These are phyloP conservation scores for Conchocele bisecta DNA, from an alignment of 2,888 invertebrate species.

Conservation along the genomic window DNA sequence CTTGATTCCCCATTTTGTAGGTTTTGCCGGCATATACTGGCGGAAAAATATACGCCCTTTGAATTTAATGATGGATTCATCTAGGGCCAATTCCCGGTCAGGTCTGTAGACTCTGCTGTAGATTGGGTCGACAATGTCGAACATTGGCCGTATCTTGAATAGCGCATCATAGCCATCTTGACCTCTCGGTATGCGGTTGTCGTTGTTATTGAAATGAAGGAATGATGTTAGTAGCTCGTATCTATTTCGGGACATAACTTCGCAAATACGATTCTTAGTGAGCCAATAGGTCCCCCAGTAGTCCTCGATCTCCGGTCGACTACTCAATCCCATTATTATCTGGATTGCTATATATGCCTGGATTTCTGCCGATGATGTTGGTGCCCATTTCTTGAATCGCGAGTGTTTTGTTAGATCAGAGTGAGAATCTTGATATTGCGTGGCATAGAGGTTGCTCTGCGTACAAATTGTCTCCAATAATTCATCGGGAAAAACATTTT, in stretches of 20 bases:
- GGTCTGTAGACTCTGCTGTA: constrained; percentile 10
- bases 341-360: constrained; percentile 24
- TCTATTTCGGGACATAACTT: constrained; percentile 22
- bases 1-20: no score
- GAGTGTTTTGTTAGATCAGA: not conserved
- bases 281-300: constrained; percentile 25
- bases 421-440: not conserved
- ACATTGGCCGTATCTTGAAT: constrained; percentile 26
- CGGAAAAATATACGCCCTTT: no score
- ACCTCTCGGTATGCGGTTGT: constrained; percentile 2
- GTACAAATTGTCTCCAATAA: not conserved
- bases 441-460: not conserved
- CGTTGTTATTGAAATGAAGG: constrained; percentile 30
- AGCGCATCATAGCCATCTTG: constrained; percentile 16
- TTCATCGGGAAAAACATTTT: constrained; percentile 2
- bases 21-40: no score
- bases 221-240: constrained; percentile 11
- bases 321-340: constrained; percentile 24
- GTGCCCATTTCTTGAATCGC: not conserved
- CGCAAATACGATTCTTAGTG: not conserved
- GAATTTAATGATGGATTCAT: no score
- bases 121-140: constrained; percentile 7
- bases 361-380: constrained; percentile 6
- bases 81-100: constrained; percentile 11
- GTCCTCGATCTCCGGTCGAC: constrained; percentile 13